A percentile compares a stretch with the other conserved stretches of the same genome.
phyloP scores from a whole-genome alignment of 2,888 invertebrate species.

The Tuta absoluta region DNA sequence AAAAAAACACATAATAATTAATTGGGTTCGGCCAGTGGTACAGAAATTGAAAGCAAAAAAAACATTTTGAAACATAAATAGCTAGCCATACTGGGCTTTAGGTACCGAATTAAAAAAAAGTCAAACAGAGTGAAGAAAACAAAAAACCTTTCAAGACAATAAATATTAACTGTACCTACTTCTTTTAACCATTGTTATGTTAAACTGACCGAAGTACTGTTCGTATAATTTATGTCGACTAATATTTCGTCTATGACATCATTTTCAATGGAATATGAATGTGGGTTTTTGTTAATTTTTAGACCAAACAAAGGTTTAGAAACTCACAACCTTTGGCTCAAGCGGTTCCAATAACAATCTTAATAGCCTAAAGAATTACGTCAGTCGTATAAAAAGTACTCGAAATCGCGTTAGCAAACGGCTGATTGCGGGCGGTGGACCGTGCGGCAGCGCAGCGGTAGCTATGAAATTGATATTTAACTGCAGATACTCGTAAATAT shows the following conservation, averaged over 20 bases:
- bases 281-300: neutral
- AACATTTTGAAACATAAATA: too few relatives aligned
- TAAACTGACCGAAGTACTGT: slow-evolving; percentile 1
- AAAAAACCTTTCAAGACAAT: neutral
- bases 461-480: slow-evolving; percentile 41
- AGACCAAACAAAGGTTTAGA: slow-evolving; percentile 16
- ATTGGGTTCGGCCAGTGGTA: too few relatives aligned
- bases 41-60: too few relatives aligned
- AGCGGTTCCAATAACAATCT: neutral
- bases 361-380: slow-evolving; percentile 20
- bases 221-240: neutral
- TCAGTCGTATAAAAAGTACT: slow-evolving; percentile 40
- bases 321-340: slow-evolving; percentile 12
- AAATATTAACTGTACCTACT: neutral
- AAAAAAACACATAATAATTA: too few relatives aligned
- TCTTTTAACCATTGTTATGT: slow-evolving; percentile 1
- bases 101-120: too few relatives aligned
- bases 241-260: neutral
- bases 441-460: slow-evolving; percentile 37
- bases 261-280: slow-evolving; percentile 1
- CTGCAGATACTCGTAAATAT: neutral
- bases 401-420: slow-evolving; percentile 47
- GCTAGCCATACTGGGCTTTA: too few relatives aligned
- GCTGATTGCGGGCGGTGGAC: slow-evolving; percentile 44
- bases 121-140: too few relatives aligned